Conservation (phyloP, 2,797 vertebrate genomes). For the Synaphobranchus kaupii region DNA sequence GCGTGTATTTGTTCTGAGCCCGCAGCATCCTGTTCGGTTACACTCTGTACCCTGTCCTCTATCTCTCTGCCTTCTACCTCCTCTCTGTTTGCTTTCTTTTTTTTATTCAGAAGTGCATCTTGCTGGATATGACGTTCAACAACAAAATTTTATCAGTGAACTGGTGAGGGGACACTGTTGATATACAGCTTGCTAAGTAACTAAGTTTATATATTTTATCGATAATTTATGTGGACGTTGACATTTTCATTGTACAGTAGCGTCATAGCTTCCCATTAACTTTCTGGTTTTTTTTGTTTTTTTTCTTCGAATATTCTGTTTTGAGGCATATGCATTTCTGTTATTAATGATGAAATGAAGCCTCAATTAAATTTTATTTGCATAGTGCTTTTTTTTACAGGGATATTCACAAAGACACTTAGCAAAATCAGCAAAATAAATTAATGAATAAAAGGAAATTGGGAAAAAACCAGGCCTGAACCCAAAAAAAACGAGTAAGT, state of each 20-base stretch:
- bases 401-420: not conserved
- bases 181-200: not conserved
- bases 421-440: not conserved
- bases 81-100: not conserved
- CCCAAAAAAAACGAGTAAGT: not conserved
- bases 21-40: not conserved
- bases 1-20: conserved; percentile 4
- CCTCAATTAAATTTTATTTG: not conserved
- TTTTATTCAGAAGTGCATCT: not conserved
- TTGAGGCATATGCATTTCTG: not conserved
- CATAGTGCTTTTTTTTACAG: not conserved
- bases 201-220: not conserved
- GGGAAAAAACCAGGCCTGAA: not conserved
- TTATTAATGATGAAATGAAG: not conserved
- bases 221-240: not conserved
- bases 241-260: not conserved
- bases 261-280: not conserved
- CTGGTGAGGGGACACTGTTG: not conserved
- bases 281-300: no score
- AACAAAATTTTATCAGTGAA: not conserved
- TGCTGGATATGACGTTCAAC: not conserved
- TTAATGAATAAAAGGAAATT: not conserved
- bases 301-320: not conserved
- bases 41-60: not conserved
- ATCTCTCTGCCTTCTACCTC: not conserved